Conservation (phyloP, 2,113 vertebrate genomes). For the Brachirus orientalis region DNA sequence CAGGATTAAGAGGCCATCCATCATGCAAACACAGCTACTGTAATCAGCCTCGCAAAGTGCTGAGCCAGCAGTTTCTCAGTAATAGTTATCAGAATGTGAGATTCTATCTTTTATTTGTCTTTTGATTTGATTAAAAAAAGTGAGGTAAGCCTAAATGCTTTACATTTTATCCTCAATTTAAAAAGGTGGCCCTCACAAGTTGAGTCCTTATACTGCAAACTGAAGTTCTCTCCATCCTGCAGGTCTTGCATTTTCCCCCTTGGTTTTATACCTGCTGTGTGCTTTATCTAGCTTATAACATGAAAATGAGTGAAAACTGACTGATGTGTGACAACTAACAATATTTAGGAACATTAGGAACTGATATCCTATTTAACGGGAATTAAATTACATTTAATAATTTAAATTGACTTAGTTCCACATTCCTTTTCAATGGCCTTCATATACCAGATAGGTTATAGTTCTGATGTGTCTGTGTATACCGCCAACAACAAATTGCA, state of each 20-base stretch:
- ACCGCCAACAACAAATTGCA: too few species aligned
- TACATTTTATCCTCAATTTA: background rate
- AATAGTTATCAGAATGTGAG: slow-evolving; percentile 24
- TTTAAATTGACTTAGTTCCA: too few species aligned
- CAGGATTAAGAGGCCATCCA: slow-evolving; percentile 49
- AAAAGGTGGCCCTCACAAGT: too few species aligned
- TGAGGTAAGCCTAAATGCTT: slow-evolving; percentile 21
- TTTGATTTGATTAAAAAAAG: slow-evolving; percentile 53
- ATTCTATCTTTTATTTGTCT: slow-evolving; percentile 51
- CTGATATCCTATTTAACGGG: too few species aligned
- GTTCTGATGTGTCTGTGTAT: too few species aligned
- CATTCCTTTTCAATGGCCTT: too few species aligned
- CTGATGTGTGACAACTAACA: background rate
- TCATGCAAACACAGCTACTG: slow-evolving; percentile 44
- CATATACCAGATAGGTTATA: too few species aligned
- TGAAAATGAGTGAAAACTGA: background rate
- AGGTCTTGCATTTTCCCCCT: background rate
- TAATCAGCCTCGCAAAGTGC: slow-evolving; percentile 24
- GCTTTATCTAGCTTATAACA: background rate
- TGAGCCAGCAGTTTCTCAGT: slow-evolving; percentile 44
- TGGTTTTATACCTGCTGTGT: background rate
- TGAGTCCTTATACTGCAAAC: too few species aligned
- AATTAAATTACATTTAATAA: too few species aligned
- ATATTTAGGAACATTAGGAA: too few species aligned
- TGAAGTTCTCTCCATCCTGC: background rate